These are phyloP conservation scores for Gasterosteus nipponicus DNA, from an alignment of 2,113 vertebrate species.

Conservation along the genomic window DNA sequence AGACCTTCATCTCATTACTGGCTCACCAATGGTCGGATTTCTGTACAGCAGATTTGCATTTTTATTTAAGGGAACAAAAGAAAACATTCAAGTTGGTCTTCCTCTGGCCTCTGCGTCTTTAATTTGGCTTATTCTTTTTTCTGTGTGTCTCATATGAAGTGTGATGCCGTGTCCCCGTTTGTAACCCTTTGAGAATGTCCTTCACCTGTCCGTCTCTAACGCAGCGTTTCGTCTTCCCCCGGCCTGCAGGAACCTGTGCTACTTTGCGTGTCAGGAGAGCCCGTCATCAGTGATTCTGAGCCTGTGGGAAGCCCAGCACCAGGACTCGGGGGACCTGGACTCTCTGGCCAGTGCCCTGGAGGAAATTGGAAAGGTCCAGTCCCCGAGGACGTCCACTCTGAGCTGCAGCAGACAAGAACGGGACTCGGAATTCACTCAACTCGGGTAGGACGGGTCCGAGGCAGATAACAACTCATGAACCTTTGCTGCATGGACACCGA, in stretches of 20 bases:
- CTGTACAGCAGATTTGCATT: background rate
- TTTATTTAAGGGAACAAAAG: background rate
- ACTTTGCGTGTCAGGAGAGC: conserved; percentile 93
- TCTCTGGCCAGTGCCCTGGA: conserved; percentile 94
- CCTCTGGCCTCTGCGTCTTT: background rate
- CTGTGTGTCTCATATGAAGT: background rate
- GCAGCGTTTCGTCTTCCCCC: background rate
- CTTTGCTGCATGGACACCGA: conserved; percentile 64
- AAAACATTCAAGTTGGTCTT: background rate
- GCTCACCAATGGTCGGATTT: background rate
- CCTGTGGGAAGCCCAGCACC: conserved; percentile 96
- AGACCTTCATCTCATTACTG: background rate
- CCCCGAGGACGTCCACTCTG: conserved; percentile 68
- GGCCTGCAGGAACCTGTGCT: conserved; percentile 90
- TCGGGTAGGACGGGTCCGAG: conserved; percentile 48
- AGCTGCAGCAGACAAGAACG: conserved; percentile 55
- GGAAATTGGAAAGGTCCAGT: conserved; percentile 92
- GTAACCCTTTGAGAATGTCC: conserved; percentile 1
- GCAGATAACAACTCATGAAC: conserved; percentile 46
- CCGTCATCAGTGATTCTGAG: conserved; percentile 96
- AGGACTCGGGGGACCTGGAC: conserved; percentile 93
- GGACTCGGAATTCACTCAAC: conserved; percentile 70
- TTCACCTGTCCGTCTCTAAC: background rate
- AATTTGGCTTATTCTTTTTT: background rate
- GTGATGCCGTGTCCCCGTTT: background rate